A percentile compares a stretch with the other conserved stretches of the same genome.
These are phyloP conservation scores for Lobophora halterata DNA, from an alignment of 2,888 invertebrate species.

Conservation along the genomic window DNA sequence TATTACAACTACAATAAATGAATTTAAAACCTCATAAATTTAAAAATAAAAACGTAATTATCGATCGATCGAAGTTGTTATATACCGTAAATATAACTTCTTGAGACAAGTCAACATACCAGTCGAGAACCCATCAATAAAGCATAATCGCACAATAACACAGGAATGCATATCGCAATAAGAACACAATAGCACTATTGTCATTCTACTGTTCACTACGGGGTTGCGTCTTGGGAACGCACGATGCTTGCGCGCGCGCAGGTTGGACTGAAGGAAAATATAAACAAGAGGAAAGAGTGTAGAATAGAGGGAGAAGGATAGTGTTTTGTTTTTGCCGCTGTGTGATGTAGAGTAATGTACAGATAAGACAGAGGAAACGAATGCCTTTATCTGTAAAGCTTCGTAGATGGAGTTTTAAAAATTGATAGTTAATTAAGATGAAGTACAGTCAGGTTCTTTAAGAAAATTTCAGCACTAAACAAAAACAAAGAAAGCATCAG, in stretches of 20 bases:
- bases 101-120: conserved; percentile 13
- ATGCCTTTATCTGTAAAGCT: conserved; percentile 4
- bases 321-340: conserved; percentile 44
- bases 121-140: conserved; percentile 42
- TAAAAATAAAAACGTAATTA: no score
- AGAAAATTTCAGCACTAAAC: no score
- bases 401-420: not conserved
- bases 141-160: conserved; percentile 32
- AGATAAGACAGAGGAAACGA: conserved; percentile 8
- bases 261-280: conserved; percentile 50
- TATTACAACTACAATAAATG: no score
- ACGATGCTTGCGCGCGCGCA: conserved; percentile 46
- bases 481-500: no score
- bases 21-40: no score
- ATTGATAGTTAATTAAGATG: conserved; percentile 6
- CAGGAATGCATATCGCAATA: conserved; percentile 36
- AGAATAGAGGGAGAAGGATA: conserved; percentile 43
- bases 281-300: conserved; percentile 56
- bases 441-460: no score
- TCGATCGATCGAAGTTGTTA: no score
- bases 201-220: conserved; percentile 35
- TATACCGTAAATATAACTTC: no score
- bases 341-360: conserved; percentile 38
- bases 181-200: conserved; percentile 28
- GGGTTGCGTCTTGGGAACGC: conserved; percentile 25